Evolutionary conservation across 1,140 invertebrate species (phyloP), one percentile per base, ranked within the genome.

Genomic region (Homarus americanus): DNA sequence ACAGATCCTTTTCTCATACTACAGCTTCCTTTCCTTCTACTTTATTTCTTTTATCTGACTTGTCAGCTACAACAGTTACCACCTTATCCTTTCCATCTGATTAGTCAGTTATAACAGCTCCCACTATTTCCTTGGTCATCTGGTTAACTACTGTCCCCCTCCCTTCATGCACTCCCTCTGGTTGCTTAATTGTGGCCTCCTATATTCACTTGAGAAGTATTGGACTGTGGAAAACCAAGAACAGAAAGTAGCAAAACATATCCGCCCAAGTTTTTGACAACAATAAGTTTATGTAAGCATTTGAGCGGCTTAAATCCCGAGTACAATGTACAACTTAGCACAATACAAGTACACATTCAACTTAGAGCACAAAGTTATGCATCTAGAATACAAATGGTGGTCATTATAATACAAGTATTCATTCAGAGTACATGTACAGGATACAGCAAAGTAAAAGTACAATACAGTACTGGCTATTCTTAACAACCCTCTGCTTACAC

Each of bases 221-320:
- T 58, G 24, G 3, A 15, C 24, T 58, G 17, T 4, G 4, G 24
- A 58, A 17, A 20, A 20, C 10, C 4, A 15, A 17, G 2, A 4
- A 28, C 4, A 24, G 63, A 69, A 5, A 69, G 63, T 28, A 69
- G 12, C 24, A 32, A 58, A 15, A 69, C 28, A 69, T n/a, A 28
- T 69, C 63, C 28, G n/a, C 20, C 63, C 63, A 69, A 69, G 53
- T 69, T 32, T 69, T 32, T 32, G n/a, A 69, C 63, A 69, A 69
- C n/a, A 69, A 24, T 69, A 69, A 69, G 63, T 69, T 69, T 69
- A 69, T 69, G 63, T 32, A 69, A 69, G 63, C 63, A 69, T 69
- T 69, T 69, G 63, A 69, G 63, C 63, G 5, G 63, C 63, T 69
- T 24, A 69, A 69, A 69, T 69, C 1, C 63, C 28, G 24, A 69